Percentiles rank a stretch among this genome's conserved stretches.
Evolutionary conservation across 2,888 invertebrate genomes (phyloP).

Genomic region (Xanthostigma xanthostigma): DNA sequence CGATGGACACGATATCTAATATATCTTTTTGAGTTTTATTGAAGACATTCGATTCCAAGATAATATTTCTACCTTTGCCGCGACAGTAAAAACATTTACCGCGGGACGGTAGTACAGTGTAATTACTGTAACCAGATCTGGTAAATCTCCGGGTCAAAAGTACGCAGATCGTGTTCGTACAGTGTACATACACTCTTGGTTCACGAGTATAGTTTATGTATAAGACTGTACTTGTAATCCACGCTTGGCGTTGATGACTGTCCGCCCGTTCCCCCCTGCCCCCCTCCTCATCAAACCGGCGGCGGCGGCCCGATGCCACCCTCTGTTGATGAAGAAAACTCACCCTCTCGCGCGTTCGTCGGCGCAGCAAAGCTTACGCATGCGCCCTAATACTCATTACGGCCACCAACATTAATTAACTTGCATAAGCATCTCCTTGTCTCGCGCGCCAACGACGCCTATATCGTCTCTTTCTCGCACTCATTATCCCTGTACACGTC

Average conservation of each 20-base stretch:
- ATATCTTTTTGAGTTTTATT: too few species aligned
- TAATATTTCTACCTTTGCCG: too few species aligned
- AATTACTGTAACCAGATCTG: too few species aligned
- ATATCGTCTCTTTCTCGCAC: background rate
- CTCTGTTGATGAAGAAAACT: background rate
- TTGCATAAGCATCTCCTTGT: constrained; percentile 28
- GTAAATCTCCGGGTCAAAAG: too few species aligned
- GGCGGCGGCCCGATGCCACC: constrained; percentile 20
- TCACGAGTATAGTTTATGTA: constrained; percentile 25
- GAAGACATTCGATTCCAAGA: too few species aligned
- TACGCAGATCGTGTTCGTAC: too few species aligned
- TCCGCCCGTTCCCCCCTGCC: constrained; percentile 30
- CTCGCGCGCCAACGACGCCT: constrained; percentile 17
- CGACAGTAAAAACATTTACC: too few species aligned
- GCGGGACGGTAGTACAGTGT: too few species aligned
- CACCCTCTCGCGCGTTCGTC: constrained; percentile 15
- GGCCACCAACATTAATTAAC: constrained; percentile 32
- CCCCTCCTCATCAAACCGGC: constrained; percentile 16
- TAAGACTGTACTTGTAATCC: constrained; percentile 37
- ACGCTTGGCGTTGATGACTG: constrained; percentile 47
- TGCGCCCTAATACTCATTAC: constrained; percentile 32
- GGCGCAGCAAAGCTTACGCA: constrained; percentile 21
- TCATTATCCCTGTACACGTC: too few species aligned
- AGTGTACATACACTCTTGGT: too few species aligned
- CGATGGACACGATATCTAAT: too few species aligned